Percentiles rank a stretch among this genome's conserved stretches.
phyloP scores from a whole-genome alignment of 2,797 vertebrate species.

The Melanotaenia pygmaea region DNA sequence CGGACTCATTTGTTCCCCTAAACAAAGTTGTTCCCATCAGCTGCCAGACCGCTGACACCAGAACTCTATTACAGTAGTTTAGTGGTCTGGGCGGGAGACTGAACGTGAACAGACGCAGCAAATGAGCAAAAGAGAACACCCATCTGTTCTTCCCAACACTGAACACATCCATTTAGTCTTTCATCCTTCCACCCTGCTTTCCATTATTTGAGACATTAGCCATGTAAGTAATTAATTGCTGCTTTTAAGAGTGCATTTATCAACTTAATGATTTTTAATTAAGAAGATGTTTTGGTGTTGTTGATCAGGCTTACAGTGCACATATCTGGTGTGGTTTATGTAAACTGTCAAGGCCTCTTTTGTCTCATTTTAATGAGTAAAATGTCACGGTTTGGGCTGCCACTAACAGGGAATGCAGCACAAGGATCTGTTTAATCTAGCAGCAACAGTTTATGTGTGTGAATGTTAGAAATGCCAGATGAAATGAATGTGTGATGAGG shows the following conservation, averaged over 20 bases:
- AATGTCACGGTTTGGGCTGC: conserved; percentile 30
- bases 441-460: conserved; percentile 31
- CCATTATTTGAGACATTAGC: conserved; percentile 73
- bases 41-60: conserved; percentile 55
- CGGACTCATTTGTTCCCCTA: conserved; percentile 58
- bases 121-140: conserved; percentile 50
- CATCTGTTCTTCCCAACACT: conserved; percentile 61
- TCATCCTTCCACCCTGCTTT: conserved; percentile 51
- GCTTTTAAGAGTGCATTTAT: conserved; percentile 72
- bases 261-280: conserved; percentile 80
- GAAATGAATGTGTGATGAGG: conserved; percentile 16
- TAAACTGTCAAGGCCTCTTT: conserved; percentile 65
- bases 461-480: conserved; percentile 5
- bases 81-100: conserved; percentile 51
- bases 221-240: conserved; percentile 76
- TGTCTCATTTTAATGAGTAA: conserved; percentile 61
- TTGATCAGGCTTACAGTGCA: conserved; percentile 68
- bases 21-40: conserved; percentile 71
- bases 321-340: conserved; percentile 66
- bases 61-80: conserved; percentile 62
- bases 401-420: conserved; percentile 33
- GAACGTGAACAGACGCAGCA: conserved; percentile 57
- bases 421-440: conserved; percentile 24
- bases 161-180: conserved; percentile 53
- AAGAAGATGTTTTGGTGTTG: conserved; percentile 73